A percentile compares a stretch with the other conserved stretches of the same genome.
Evolutionary conservation across 2,113 vertebrate species (phyloP).

Genomic region (Dissostichus mawsoni): DNA sequence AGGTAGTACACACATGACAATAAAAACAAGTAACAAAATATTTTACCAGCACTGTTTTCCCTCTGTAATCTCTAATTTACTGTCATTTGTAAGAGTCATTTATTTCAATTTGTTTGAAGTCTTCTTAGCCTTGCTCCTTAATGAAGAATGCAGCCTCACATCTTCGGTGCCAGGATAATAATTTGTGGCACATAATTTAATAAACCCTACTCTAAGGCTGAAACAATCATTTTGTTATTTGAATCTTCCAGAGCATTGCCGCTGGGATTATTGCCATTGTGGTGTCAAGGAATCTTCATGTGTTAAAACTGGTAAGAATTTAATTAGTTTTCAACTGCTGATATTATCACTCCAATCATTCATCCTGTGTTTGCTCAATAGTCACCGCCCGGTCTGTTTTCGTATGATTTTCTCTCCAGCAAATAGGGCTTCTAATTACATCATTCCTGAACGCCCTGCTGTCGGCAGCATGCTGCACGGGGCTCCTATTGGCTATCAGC

Average conservation of each 20-base stretch:
- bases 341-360: slow-evolving; percentile 16
- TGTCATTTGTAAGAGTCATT: not conserved
- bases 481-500: slow-evolving; percentile 87
- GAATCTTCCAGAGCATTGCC: slow-evolving; percentile 86
- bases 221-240: slow-evolving; percentile 47
- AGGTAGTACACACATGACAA: not conserved
- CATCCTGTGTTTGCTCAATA: not conserved
- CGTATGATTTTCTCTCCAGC: slow-evolving; percentile 77
- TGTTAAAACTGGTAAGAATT: slow-evolving; percentile 79
- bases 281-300: slow-evolving; percentile 87
- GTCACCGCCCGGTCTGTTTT: not conserved
- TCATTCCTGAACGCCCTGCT: slow-evolving; percentile 88
- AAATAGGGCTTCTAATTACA: slow-evolving; percentile 85
- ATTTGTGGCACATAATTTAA: slow-evolving; percentile 6
- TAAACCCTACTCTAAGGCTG: slow-evolving; percentile 5
- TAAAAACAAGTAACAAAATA: slow-evolving; percentile 10
- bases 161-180: slow-evolving; percentile 18
- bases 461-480: slow-evolving; percentile 87
- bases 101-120: not conserved
- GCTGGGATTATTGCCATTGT: slow-evolving; percentile 91
- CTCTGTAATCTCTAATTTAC: not conserved
- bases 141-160: not conserved
- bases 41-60: not conserved
- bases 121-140: not conserved
- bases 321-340: not conserved